These are phyloP conservation scores for Nemopilema nomurai DNA, from an alignment of 30 jellyfish, hydroid and myxozoan genomes.

Conservation along the genomic window DNA sequence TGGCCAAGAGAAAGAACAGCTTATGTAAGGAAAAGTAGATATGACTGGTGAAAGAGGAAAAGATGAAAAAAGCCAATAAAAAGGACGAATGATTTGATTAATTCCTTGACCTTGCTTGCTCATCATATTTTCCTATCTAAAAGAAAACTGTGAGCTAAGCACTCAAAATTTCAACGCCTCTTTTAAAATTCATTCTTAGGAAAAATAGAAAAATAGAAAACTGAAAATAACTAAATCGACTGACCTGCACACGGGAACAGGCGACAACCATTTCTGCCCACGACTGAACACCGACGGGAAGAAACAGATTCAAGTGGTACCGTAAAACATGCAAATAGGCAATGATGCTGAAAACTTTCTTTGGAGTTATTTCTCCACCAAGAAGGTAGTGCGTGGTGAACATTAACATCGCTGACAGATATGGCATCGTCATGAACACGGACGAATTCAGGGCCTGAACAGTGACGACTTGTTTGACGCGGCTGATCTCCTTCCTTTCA, in stretches of 20 bases:
- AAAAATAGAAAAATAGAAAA: too few relatives aligned
- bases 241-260: conserved; percentile 65
- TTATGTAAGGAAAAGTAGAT: too few relatives aligned
- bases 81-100: too few relatives aligned
- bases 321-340: conserved; percentile 53
- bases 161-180: too few relatives aligned
- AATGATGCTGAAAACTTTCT: conserved; percentile 53
- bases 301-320: conserved; percentile 13
- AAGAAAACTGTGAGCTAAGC: too few relatives aligned
- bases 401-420: conserved; percentile 64
- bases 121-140: too few relatives aligned
- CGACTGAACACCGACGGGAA: conserved; percentile 57
- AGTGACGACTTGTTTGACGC: conserved; percentile 17
- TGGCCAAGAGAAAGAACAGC: too few relatives aligned
- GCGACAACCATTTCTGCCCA: conserved; percentile 54
- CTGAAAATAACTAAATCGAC: not conserved
- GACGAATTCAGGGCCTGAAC: conserved; percentile 33
- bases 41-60: too few relatives aligned
- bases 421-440: conserved; percentile 31
- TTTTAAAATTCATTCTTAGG: too few relatives aligned
- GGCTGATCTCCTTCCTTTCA: conserved; percentile 45
- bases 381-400: conserved; percentile 41
- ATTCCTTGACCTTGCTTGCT: too few relatives aligned
- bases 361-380: conserved; percentile 43
- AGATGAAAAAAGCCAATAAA: too few relatives aligned